Evolutionary conservation across 1,140 invertebrate species (phyloP), one percentile per base, ranked within the genome.

Genomic region (Drosophila rufa): DNA sequence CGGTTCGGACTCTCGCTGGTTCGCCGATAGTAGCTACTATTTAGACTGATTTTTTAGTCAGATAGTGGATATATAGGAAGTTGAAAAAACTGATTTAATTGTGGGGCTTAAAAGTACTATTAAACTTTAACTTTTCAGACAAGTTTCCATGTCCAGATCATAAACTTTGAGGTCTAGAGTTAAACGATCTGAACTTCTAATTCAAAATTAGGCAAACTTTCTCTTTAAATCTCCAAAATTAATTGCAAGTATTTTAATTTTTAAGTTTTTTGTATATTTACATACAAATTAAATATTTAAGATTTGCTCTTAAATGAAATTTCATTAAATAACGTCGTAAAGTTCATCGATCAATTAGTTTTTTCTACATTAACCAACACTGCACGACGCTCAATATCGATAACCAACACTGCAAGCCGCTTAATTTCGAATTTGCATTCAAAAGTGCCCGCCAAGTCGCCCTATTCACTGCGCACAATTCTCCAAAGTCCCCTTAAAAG

Each of bases 401-500:
- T n/a, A 57, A 43, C 2, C 55, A 57, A 57, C 55, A 57, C 55
- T 57, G 55, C 15, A 5, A 2, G 36, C 55, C 36, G 55, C 19
- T 17, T 0, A 25, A 38, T 42, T 62, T 62, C 15, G 27, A 64
- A 64, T 17, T 46, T 5, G n/a, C 15, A 60, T 55, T 68, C 5
- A 45, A 69, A 50, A 14, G 2, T 7, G 11, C 9, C 19, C 62
- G 62, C 62, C 40, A 36, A 17, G 17, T 6, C 0, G 4, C 7
- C 6, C 12, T 38, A 19, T 17, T 15, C 2, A 3, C n/a, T 60
- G 45, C 65, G 56, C 56, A 59, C 30, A 36, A 17, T 8, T 36
- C 65, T 43, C 15, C 69, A 71, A 48, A 15, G 19, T 45, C 2
- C 11, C 55, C 17, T 36, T 25, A 11, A 12, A 65, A 65, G 30